Conservation (phyloP, 1,140 invertebrate species). For the Glossosoma conforme region DNA sequence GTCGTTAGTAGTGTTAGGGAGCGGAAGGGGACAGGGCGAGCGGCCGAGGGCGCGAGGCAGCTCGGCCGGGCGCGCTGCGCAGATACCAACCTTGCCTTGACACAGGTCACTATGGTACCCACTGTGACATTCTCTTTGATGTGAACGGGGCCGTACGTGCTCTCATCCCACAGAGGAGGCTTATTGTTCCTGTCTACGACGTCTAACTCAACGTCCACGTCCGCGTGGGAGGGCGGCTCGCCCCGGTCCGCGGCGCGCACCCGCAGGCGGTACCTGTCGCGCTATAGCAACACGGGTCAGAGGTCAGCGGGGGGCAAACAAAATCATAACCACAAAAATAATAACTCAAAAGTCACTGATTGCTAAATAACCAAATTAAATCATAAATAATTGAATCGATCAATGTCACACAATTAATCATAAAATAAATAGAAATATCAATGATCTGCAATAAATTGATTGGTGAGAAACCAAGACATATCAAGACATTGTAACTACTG, state of each 20-base stretch:
- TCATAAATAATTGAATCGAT: constrained; percentile 30
- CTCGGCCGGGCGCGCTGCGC: constrained; percentile 36
- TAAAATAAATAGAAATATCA: constrained; percentile 28
- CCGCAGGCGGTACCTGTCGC: constrained; percentile 89
- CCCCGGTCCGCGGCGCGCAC: constrained; percentile 91
- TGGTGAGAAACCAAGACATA: constrained; percentile 29
- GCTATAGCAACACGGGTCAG: constrained; percentile 61
- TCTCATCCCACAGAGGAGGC: constrained; percentile 90
- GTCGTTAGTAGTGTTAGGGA: constrained; percentile 58
- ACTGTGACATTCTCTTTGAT: constrained; percentile 97
- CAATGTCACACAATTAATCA: constrained; percentile 28
- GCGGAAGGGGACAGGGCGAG: constrained; percentile 38
- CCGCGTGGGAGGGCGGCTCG: constrained; percentile 78
- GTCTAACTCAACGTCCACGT: constrained; percentile 94
- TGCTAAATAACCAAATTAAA: constrained; percentile 34
- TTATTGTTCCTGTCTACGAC: constrained; percentile 97
- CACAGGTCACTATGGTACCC: constrained; percentile 92
- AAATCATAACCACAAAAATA: constrained; percentile 32
- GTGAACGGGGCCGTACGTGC: constrained; percentile 90
- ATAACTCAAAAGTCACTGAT: constrained; percentile 31
- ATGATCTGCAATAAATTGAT: constrained; percentile 26
- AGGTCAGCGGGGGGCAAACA: constrained; percentile 49
- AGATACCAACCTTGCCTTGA: constrained; percentile 95
- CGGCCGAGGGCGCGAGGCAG: constrained; percentile 35
- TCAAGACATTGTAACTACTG: constrained; percentile 31